phyloP scores from a whole-genome alignment of 2,888 invertebrate species.

The Acanthoscelides obtectus region DNA sequence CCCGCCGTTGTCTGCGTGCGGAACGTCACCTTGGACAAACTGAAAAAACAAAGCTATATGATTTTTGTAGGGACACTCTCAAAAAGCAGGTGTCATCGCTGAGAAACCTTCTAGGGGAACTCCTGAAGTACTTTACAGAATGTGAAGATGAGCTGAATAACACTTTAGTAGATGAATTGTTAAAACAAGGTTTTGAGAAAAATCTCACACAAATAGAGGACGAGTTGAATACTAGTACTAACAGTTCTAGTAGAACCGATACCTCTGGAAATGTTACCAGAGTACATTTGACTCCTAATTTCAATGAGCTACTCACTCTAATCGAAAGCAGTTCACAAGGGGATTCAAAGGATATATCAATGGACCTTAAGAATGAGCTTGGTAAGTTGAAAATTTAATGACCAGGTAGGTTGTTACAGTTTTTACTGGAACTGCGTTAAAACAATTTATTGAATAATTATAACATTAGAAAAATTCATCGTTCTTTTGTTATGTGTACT shows the following conservation, averaged over 20 bases:
- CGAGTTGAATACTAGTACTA: conserved; percentile 28
- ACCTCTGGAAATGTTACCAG: conserved; percentile 32
- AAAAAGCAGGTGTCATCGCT: conserved; percentile 62
- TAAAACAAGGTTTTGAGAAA: conserved; percentile 45
- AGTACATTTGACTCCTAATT: conserved; percentile 70
- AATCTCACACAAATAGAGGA: conserved; percentile 30
- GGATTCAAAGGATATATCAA: conserved; percentile 47
- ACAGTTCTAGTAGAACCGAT: conserved; percentile 27
- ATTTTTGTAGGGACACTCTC: conserved; percentile 57
- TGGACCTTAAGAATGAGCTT: conserved; percentile 61
- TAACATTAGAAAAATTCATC: too few relatives aligned
- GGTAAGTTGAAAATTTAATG: too few relatives aligned
- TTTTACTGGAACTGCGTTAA: too few relatives aligned
- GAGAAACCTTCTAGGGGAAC: conserved; percentile 61
- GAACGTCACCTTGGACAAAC: too few relatives aligned
- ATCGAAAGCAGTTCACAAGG: conserved; percentile 59
- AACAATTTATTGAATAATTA: too few relatives aligned
- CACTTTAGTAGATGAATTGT: conserved; percentile 63
- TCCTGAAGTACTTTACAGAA: conserved; percentile 67
- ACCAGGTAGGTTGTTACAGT: too few relatives aligned
- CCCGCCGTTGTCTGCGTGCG: too few relatives aligned
- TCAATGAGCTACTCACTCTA: conserved; percentile 55
- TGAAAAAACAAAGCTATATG: too few relatives aligned
- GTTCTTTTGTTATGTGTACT: too few relatives aligned
- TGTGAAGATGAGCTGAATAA: conserved; percentile 78